phyloP scores from a whole-genome alignment of 2,113 vertebrate genomes.

The Columba livia region DNA sequence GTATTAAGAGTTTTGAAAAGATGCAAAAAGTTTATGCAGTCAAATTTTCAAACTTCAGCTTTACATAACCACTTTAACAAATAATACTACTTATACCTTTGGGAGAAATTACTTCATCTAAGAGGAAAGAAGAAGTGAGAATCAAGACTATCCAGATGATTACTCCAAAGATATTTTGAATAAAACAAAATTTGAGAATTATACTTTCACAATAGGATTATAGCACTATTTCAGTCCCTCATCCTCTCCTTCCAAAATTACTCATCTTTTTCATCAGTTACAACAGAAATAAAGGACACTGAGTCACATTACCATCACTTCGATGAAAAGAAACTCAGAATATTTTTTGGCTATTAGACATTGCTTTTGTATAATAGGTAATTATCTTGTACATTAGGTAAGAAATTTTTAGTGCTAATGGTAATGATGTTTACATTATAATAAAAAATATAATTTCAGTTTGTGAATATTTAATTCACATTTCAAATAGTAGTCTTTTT shows the following conservation, averaged over 20 bases:
- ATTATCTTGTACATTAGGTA: not conserved
- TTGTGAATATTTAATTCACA: not conserved
- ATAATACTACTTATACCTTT: not conserved
- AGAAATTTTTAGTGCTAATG: not conserved
- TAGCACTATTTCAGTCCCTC: not conserved
- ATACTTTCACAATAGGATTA: not conserved
- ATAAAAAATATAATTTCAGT: not conserved
- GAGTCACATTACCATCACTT: not conserved
- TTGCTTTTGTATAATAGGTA: not conserved
- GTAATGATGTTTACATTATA: not conserved
- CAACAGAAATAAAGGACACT: not conserved
- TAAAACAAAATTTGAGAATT: not conserved
- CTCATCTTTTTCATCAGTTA: not conserved
- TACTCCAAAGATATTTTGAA: not conserved
- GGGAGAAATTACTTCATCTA: not conserved
- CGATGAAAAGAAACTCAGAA: not conserved
- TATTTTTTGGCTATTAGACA: not conserved
- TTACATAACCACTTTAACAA: not conserved
- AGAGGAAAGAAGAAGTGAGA: not conserved
- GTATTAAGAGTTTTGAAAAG: not conserved
- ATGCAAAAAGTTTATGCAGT: not conserved
- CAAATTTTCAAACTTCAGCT: not conserved
- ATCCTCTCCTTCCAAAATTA: not conserved
- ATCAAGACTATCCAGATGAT: not conserved
- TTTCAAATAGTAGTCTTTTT: not conserved